phyloP scores from a whole-genome alignment of 1,140 invertebrate species.

The Gryon sp. region DNA sequence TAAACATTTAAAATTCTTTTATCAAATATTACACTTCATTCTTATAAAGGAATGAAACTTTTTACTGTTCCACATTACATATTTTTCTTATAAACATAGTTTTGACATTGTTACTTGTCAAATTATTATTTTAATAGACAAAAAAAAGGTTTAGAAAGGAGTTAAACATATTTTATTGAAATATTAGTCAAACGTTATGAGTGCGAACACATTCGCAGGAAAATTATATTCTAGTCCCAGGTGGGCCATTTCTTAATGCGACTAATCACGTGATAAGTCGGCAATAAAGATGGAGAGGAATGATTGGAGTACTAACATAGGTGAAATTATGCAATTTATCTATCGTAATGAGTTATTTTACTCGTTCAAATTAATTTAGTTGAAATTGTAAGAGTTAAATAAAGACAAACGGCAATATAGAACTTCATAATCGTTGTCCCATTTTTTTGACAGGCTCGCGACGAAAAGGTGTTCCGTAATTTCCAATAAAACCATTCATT shows the following conservation, averaged over 20 bases:
- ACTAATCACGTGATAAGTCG: constrained; percentile 32
- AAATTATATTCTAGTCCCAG: constrained; percentile 34
- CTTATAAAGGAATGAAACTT: too few species aligned
- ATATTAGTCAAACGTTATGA: too few species aligned
- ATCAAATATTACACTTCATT: too few species aligned
- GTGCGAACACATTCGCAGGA: constrained; percentile 22
- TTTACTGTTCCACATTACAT: too few species aligned
- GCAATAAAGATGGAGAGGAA: constrained; percentile 42
- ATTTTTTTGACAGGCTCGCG: constrained; percentile 20
- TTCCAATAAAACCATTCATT: constrained; percentile 33
- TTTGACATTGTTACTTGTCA: too few species aligned
- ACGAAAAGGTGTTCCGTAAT: constrained; percentile 23
- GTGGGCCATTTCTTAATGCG: constrained; percentile 1
- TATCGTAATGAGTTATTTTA: constrained; percentile 32
- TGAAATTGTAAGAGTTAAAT: constrained; percentile 14
- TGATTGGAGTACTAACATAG: constrained; percentile 28
- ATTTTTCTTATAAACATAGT: too few species aligned
- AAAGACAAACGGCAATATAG: constrained; percentile 2
- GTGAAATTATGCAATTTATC: constrained; percentile 35
- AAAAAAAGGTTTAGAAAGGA: too few species aligned
- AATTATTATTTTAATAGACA: too few species aligned
- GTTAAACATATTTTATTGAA: too few species aligned
- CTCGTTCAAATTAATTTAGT: constrained; percentile 43
- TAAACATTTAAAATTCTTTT: too few species aligned
- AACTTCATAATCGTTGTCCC: constrained; percentile 1